Evolutionary conservation across 2,113 vertebrate species (phyloP), one percentile per base, ranked within the genome.

Genomic region (Reinhardtius hippoglossoides): DNA sequence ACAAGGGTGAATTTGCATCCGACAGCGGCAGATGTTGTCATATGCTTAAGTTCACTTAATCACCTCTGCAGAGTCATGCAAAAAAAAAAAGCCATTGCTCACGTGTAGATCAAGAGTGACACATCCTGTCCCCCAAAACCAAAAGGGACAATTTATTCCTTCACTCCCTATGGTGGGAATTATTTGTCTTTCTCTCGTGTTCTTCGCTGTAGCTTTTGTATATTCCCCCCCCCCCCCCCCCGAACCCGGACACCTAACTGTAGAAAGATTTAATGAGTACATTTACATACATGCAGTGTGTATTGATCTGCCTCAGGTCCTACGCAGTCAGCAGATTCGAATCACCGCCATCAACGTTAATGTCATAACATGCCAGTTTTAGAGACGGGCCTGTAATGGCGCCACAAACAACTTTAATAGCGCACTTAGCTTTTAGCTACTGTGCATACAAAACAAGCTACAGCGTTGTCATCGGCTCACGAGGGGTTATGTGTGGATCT

Each of bases 331-430:
- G 92, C 90, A 91, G 37, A 85, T 90, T 90, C 66, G 69, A 92
- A 90, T 87, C 76, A 82, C 88, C 60, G 70, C 66, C 84, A 86
- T 92, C 88, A 91, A 87, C 88, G 84, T 87, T 88, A 90, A 89
- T 81, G 87, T 88, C 80, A 89, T 84, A 89, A 89, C 87, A 86
- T 85, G 84, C 67, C 81, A 78, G 56, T 82, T 89, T 86, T 82
- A 81, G 64, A 78, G 82, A 89, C 77, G 64, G 64, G 46, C 64
- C 44, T 66, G 74, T 86, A 88, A 86, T 81, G 69, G 71, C 26
- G 61, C 55, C 74, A 66, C 82, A 90, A 85, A 85, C 84, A 84
- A 83, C 76, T 86, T 85, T 82, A 80, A 92, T 82, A 63, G 73
- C 68, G 67, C 76, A 60, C 74, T 80, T 82, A 84, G 54, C 60